Evolutionary conservation across 2,888 invertebrate species (phyloP).

Genomic region (Seira musarum): DNA sequence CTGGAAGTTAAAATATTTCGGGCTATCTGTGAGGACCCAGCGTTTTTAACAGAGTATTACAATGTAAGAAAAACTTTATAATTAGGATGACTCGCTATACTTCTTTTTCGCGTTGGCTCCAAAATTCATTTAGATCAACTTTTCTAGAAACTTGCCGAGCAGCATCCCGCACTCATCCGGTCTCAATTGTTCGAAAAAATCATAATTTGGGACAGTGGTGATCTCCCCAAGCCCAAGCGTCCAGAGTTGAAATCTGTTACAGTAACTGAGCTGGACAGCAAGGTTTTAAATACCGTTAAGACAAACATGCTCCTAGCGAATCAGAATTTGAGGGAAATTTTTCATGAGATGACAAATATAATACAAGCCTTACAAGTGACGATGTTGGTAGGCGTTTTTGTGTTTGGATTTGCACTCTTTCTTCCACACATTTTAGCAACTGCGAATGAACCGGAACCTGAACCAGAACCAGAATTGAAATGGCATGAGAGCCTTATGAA

Average conservation of each 20-base stretch:
- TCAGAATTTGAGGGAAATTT: not conserved
- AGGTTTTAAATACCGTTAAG: not conserved
- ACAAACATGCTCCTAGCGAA: not conserved
- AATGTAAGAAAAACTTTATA: no score
- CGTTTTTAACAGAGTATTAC: not conserved
- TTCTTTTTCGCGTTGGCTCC: no score
- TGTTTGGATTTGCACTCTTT: not conserved
- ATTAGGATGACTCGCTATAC: no score
- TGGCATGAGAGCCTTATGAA: no score
- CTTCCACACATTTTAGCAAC: not conserved
- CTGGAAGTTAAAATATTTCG: not conserved
- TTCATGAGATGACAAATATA: not conserved
- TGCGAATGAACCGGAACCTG: not conserved
- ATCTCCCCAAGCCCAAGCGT: no score
- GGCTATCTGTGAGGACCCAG: not conserved
- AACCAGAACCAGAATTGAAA: not conserved
- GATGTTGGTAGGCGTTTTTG: not conserved
- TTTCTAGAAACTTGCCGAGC: not conserved
- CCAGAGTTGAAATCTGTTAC: no score
- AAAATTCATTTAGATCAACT: no score
- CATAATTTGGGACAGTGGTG: not conserved
- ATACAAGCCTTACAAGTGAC: not conserved
- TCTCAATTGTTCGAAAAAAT: not conserved
- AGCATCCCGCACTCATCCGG: not conserved
- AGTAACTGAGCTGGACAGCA: no score